A percentile compares a stretch with the other conserved stretches of the same genome.
These are phyloP conservation scores for Ashinkailepas kermadecensis DNA, from an alignment of 2,888 invertebrate species.

Conservation along the genomic window DNA sequence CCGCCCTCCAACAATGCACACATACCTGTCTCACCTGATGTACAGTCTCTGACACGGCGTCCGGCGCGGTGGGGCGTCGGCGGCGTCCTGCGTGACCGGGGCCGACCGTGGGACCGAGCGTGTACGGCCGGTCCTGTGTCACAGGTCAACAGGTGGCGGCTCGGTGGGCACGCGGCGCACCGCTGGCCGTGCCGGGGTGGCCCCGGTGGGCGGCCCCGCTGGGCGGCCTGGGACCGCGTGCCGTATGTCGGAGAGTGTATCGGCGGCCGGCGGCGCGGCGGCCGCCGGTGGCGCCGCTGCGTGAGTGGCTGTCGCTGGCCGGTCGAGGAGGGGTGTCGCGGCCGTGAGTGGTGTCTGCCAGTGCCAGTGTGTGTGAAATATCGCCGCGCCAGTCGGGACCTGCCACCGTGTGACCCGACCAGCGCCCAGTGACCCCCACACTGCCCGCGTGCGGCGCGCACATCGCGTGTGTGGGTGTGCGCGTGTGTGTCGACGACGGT, in stretches of 20 bases:
- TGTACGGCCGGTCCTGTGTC: neutral
- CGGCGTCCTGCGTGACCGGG: neutral
- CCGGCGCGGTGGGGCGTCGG: neutral
- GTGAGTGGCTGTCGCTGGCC: neutral
- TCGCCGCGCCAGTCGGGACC: no score
- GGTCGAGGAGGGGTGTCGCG: neutral
- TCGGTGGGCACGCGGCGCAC: neutral
- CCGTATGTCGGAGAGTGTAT: neutral
- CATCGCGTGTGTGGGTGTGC: slow-evolving; percentile 17
- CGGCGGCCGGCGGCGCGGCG: neutral
- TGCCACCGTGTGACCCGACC: no score
- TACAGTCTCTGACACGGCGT: neutral
- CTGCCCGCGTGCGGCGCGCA: no score
- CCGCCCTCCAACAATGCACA: neutral
- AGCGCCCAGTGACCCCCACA: no score
- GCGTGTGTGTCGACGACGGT: slow-evolving; percentile 20
- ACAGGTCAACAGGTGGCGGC: neutral
- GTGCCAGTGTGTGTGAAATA: neutral
- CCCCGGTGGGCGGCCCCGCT: slow-evolving; percentile 11
- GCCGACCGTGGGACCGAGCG: neutral
- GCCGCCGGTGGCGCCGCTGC: neutral
- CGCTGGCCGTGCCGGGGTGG: neutral
- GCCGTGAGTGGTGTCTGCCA: neutral
- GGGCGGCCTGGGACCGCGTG: slow-evolving; percentile 17
- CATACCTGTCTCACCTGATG: neutral